phyloP scores from a whole-genome alignment of 2,113 vertebrate species.

The Choloepus hoffmanni region DNA sequence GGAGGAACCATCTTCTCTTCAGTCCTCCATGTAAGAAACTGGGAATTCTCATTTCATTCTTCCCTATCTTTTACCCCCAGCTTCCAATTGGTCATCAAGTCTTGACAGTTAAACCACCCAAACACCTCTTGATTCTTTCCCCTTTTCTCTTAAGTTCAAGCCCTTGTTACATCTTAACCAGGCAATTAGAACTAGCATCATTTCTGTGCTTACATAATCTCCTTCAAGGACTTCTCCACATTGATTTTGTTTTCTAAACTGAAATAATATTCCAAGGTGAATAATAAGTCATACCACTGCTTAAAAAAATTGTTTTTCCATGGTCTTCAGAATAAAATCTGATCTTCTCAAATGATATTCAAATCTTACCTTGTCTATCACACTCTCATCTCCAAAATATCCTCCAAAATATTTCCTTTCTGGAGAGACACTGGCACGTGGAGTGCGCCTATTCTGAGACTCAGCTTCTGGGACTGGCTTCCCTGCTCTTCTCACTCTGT shows the following conservation, averaged over 20 bases:
- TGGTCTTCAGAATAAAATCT: no score
- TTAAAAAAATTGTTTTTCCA: neutral
- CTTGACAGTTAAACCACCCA: no score
- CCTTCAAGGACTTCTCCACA: neutral
- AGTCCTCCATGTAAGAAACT: no score
- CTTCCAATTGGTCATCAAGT: fast-evolving
- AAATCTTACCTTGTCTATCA: neutral
- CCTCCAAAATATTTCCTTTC: neutral
- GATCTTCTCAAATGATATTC: neutral
- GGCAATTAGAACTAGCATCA: neutral
- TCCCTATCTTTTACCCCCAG: neutral
- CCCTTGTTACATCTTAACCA: fast-evolving
- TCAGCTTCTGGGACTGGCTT: no score
- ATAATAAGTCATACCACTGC: neutral
- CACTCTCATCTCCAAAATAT: no score
- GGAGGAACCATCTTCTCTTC: no score
- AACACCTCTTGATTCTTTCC: neutral
- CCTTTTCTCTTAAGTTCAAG: no score
- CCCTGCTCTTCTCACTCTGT: no score
- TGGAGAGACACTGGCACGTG: fast-evolving
- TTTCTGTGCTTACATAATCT: neutral
- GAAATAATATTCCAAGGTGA: neutral
- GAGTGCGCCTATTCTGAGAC: fast-evolving
- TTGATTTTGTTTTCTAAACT: neutral
- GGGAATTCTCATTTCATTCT: no score